A percentile compares a stretch with the other conserved stretches of the same genome.
Conservation (phyloP, 2,888 invertebrate species). For the Parnassius apollo region DNA sequence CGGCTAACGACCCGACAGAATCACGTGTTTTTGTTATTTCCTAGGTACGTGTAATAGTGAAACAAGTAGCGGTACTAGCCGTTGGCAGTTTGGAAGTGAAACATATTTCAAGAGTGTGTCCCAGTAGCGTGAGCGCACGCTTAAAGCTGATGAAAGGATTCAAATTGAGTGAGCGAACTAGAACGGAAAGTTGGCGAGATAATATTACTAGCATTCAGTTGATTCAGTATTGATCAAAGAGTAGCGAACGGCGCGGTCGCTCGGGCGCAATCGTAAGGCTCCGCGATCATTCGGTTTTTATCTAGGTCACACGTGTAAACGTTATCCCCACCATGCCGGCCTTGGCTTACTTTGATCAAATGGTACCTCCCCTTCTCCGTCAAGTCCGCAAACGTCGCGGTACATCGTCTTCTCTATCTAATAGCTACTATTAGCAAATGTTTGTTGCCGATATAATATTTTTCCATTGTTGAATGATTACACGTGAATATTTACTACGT, state of each 20-base stretch:
- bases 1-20: constrained; percentile 58
- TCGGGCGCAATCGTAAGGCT: constrained; percentile 59
- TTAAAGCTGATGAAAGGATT: constrained; percentile 28
- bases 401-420: constrained; percentile 25
- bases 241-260: constrained; percentile 41
- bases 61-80: constrained; percentile 3
- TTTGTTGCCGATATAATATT: neutral
- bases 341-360: constrained; percentile 78
- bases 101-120: neutral
- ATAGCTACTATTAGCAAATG: constrained; percentile 11
- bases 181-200: constrained; percentile 39
- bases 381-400: constrained; percentile 38
- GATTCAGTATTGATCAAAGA: constrained; percentile 62
- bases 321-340: constrained; percentile 76
- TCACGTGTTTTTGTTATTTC: constrained; percentile 48
- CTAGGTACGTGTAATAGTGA: constrained; percentile 47
- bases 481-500: constrained; percentile 1
- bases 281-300: constrained; percentile 63
- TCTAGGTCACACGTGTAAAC: constrained; percentile 81
- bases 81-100: neutral
- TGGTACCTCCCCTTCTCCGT: constrained; percentile 67
- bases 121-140: neutral
- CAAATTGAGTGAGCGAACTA: constrained; percentile 34
- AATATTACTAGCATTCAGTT: constrained; percentile 48
- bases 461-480: constrained; percentile 8